These are phyloP conservation scores for Noctua janthe DNA, from an alignment of 2,888 invertebrate genomes.

Conservation along the genomic window DNA sequence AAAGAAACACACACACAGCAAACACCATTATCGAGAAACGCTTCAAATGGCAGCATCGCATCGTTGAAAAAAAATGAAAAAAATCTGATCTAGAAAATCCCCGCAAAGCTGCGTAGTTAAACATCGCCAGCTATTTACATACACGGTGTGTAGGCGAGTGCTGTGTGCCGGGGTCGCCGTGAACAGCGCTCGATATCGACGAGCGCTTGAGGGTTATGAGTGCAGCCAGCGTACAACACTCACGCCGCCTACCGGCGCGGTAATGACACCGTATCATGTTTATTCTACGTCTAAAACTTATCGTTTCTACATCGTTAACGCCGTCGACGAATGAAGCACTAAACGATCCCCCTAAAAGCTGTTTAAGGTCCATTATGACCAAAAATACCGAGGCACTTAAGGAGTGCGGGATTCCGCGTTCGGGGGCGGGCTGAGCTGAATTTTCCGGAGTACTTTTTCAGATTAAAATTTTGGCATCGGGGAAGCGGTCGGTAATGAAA, in stretches of 20 bases:
- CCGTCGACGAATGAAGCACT: slow-evolving; percentile 78
- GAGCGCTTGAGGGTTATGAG: slow-evolving; percentile 68
- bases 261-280: slow-evolving; percentile 79
- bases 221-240: slow-evolving; percentile 63
- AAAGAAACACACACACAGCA: slow-evolving; percentile 54
- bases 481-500: slow-evolving; percentile 83
- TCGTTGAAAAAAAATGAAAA: slow-evolving; percentile 61
- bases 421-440: slow-evolving; percentile 61
- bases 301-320: slow-evolving; percentile 85
- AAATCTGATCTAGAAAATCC: slow-evolving; percentile 69
- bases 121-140: slow-evolving; percentile 68
- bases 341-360: slow-evolving; percentile 81
- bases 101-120: slow-evolving; percentile 70
- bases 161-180: slow-evolving; percentile 48
- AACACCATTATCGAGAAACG: slow-evolving; percentile 74
- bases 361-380: slow-evolving; percentile 82
- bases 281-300: slow-evolving; percentile 80
- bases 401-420: slow-evolving; percentile 66
- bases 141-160: slow-evolving; percentile 48
- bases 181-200: slow-evolving; percentile 67
- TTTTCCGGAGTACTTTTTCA: slow-evolving; percentile 76
- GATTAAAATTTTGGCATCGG: slow-evolving; percentile 84
- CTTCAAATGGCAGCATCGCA: slow-evolving; percentile 68
- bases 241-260: slow-evolving; percentile 33
- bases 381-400: slow-evolving; percentile 80